phyloP scores from a whole-genome alignment of 2,888 invertebrate genomes.

The Brachypalpus laphriformis region DNA sequence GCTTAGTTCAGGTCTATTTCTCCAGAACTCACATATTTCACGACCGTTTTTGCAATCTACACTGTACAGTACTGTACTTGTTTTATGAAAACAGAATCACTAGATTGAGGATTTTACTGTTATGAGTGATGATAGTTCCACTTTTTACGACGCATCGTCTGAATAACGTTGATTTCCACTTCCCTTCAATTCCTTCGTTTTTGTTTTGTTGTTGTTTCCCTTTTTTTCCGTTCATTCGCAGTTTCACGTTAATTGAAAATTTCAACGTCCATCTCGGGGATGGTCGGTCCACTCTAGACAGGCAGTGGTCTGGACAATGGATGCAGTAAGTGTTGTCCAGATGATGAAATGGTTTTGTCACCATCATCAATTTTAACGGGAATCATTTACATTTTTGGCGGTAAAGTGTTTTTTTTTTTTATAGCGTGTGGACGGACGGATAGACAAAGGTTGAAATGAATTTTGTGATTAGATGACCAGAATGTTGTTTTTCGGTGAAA shows the following conservation, averaged over 20 bases:
- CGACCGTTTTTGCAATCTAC: neutral
- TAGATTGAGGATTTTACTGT: conserved; percentile 13
- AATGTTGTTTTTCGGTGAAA: conserved; percentile 7
- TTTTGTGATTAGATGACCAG: conserved; percentile 43
- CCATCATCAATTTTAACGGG: conserved; percentile 62
- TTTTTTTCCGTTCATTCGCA: conserved; percentile 51
- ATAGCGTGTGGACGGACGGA: neutral
- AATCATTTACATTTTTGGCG: conserved; percentile 65
- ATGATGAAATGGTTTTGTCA: conserved; percentile 71
- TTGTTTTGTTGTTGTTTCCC: conserved; percentile 4
- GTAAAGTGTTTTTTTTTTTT: neutral
- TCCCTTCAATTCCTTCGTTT: neutral
- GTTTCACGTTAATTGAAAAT: conserved; percentile 72
- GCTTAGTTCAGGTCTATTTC: no score
- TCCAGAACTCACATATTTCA: no score
- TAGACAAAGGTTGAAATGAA: conserved; percentile 42
- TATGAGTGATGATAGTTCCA: conserved; percentile 10
- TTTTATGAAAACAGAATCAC: conserved; percentile 1
- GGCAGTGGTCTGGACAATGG: conserved; percentile 32
- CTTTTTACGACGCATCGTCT: conserved; percentile 40
- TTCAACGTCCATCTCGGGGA: conserved; percentile 45
- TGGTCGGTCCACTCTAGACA: neutral
- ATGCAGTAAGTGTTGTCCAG: conserved; percentile 65
- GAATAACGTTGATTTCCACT: conserved; percentile 15
- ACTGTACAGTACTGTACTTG: neutral